Base-by-base conservation (phyloP, 1,140 invertebrate species). In the Batillaria attramentaria region DNA sequence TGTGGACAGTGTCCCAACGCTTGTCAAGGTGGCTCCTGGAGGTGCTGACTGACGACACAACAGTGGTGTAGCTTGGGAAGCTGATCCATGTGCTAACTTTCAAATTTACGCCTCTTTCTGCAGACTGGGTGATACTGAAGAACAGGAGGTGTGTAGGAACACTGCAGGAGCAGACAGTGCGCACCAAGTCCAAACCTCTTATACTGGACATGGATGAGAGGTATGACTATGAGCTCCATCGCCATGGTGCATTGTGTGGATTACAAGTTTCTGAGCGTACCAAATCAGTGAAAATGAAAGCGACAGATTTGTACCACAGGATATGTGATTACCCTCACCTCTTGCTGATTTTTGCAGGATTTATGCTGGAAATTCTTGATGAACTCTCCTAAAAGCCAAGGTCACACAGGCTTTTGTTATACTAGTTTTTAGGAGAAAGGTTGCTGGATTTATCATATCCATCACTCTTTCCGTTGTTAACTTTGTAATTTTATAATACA, bases 101-200 rank as follows among this genome's bases (percentile, higher is more conserved):
- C 24, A 35, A 18, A 16, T 16, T 72, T 18, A 72, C 10, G 60
- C 43, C 77, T 82, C 74, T 74, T 74, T 81, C 90, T 92, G 24
- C 83, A 90, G 92, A 93, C 72, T 93, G 91, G 90, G 85, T 92
- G 16, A 87, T 93, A 41, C 83, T 94, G 46, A 94, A 94, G 86
- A 94, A 94, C 87, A 89, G 92, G 74, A 93, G 92, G 84, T 93
- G 92, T 62, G 93, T 96, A 82, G 96, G 96, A 24, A 84, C 82
- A 42, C 75, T 91, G 39, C 81, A 83, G 65, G 87, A 87, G 70
- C 90, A 91, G 78, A 87, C 85, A 72, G 82, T 91, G 54, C 84
- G 90, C 57, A 85, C 83, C 31, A 80, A 88, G 60, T 88, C 89
- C 8, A 91, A 90, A 78, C 90, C 91, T 33, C 83, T 88, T 33